Evolutionary conservation across 1,140 invertebrate genomes (phyloP), one percentile per base, ranked within the genome.

Genomic region (Philopotamus ludificatus): DNA sequence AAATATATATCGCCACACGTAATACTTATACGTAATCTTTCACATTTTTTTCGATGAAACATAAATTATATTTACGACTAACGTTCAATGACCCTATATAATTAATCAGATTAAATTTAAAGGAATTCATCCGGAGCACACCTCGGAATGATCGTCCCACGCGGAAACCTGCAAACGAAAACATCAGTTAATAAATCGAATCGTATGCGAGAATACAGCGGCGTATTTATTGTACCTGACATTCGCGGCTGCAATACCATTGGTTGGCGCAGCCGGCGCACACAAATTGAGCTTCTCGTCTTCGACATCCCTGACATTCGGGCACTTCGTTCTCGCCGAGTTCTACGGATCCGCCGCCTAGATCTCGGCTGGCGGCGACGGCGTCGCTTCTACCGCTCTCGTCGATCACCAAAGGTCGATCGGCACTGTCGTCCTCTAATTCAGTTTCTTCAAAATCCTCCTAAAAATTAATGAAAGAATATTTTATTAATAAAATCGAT

Each of bases 201-300:
- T 49, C 12, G 3, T 20, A 10, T 15, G 10, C 2, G 21, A 18
- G 2, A 15, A 21, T 10, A 21, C 4, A 15, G 8, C 18, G 44
- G 42, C 23, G 22, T 41, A 23, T 34, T 34, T 44, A n/a, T 39
- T 71, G 68, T 79, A 93, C 92, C 86, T 94, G 92, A 75, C 92
- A 94, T 71, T 92, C 89, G 55, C 89, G 79, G 74, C 89, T 91
- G 82, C 92, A 94, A 74, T 94, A 94, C 91, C 91, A 94, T 79
- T 93, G 91, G 78, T 91, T 92, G 54, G 87, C 87, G 74, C 92
- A 94, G 20, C 89, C 90, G 57, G 90, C 89, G 75, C 92, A 94
- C 20, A 93, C 88, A 73, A 92, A 93, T 75, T 90, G 89, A 25
- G 91, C 91, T 61, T 87, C 81, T 68, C 85, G 85, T 39, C 86